Evolutionary conservation across 2,888 invertebrate genomes (phyloP), one percentile per base, ranked within the genome.

Genomic region (Gerris lacustris): DNA sequence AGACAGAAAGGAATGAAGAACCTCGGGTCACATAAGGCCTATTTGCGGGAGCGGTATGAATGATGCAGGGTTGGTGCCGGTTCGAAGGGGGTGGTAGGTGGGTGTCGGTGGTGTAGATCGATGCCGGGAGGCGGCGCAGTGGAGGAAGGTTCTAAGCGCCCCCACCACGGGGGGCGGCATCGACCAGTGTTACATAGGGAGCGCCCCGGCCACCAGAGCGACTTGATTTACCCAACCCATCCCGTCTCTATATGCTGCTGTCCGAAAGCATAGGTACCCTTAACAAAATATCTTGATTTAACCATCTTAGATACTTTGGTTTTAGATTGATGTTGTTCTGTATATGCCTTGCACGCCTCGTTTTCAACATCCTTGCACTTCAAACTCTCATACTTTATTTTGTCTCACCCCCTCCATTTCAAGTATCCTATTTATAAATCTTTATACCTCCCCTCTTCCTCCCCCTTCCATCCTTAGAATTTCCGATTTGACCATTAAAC

Each of bases 211-310:
- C 55, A 55, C 55, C 55, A 55, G 55, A 55, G 55, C 55, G 15
- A 55, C 55, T 55, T 55, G 55, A 55, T 15, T 55, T 55, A 55
- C 55, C 55, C 55, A 55, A 55, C 55, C 55, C 55, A 55, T 55
- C 55, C 31, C 55, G 55, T 55, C 55, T 55, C 55, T 55, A 55
- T 55, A 55, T 55, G 55, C 55, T 55, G 55, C 55, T 55, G 55
- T 55, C 55, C 55, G 55, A 55, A 55, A 55, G 55, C 9, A 55
- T 55, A 55, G 55, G 55, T 55, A 55, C 15, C 9, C 11, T 9
- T 55, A 55, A 9, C 15, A 55, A 11, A 15, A 55, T 11, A 55
- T 55, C 55, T 11, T 9, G 9, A 11, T 55, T 11, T 11, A 55
- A 55, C 15, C 55, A 55, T 55, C 55, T 31, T 31, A 31, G 31